A percentile compares a stretch with the other conserved stretches of the same genome.
These are phyloP conservation scores for Tachystola acroxantha DNA, from an alignment of 2,888 invertebrate species.

Conservation along the genomic window DNA sequence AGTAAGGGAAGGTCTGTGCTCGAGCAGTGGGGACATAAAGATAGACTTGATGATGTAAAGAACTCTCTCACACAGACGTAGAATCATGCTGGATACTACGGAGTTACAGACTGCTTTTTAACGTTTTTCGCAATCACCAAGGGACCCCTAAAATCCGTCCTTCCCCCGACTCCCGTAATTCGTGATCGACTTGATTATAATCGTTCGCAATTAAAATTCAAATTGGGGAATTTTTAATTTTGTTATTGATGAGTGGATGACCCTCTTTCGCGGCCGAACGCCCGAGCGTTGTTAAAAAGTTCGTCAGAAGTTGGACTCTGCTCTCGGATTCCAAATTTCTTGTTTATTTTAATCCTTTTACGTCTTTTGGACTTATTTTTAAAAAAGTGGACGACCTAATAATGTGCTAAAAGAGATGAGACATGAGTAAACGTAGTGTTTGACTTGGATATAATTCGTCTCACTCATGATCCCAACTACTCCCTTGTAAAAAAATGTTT, in stretches of 20 bases:
- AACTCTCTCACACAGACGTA: too few relatives aligned
- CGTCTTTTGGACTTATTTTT: background rate
- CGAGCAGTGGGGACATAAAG: too few relatives aligned
- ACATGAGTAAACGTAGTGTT: too few relatives aligned
- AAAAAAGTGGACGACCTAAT: background rate
- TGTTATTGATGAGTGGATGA: conserved; percentile 77
- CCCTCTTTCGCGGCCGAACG: conserved; percentile 58
- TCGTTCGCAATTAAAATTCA: conserved; percentile 76
- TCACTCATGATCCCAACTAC: too few relatives aligned
- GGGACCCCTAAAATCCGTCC: conserved; percentile 18
- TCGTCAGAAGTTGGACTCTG: conserved; percentile 25
- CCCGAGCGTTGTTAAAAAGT: conserved; percentile 66
- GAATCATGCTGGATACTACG: too few relatives aligned
- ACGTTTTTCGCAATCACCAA: background rate
- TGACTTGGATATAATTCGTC: too few relatives aligned
- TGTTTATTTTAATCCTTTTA: conserved; percentile 43
- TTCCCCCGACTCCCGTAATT: conserved; percentile 56
- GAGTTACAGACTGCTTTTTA: too few relatives aligned
- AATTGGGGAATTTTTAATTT: conserved; percentile 76
- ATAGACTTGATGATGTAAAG: too few relatives aligned
- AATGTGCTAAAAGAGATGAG: background rate
- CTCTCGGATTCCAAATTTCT: conserved; percentile 24
- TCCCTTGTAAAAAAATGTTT: too few relatives aligned
- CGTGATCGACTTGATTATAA: conserved; percentile 68
- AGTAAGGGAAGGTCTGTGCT: too few relatives aligned